phyloP scores from a whole-genome alignment of 2,797 vertebrate genomes.

The Spheniscus humboldti region DNA sequence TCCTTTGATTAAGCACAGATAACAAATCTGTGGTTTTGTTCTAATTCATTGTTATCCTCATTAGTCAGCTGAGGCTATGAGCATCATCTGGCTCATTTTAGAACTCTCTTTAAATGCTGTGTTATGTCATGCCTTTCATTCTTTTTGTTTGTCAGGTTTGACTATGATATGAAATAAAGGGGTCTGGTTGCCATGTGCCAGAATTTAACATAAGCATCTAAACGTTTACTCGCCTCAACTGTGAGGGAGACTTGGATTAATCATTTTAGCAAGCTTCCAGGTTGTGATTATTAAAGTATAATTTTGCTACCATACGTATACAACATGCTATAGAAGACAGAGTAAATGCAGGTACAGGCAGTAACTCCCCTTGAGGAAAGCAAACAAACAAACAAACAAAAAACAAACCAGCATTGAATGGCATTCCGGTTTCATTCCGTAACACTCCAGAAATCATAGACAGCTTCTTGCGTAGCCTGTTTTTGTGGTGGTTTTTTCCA shows the following conservation, averaged over 20 bases:
- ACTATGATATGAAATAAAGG: background rate
- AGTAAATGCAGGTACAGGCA: background rate
- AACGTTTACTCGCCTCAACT: background rate
- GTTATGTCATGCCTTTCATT: background rate
- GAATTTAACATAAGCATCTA: background rate
- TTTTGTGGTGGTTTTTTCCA: background rate
- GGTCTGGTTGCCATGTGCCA: constrained; percentile 27
- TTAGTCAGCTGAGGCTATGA: constrained; percentile 11
- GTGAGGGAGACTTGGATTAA: background rate
- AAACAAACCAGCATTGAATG: background rate
- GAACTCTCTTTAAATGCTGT: background rate
- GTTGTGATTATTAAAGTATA: background rate
- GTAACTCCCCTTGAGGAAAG: background rate
- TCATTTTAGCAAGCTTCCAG: background rate
- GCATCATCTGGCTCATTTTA: constrained; percentile 7
- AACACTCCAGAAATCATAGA: background rate
- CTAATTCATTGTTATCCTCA: constrained; percentile 4
- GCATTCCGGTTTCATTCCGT: background rate
- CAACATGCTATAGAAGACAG: background rate
- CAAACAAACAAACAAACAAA: background rate
- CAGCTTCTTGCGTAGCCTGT: background rate
- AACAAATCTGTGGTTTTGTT: background rate
- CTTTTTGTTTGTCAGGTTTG: background rate
- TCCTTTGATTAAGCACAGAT: constrained; percentile 4
- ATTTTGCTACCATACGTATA: background rate